Base-by-base conservation (phyloP, 2,797 vertebrate genomes). In the Petrocephalus schoutedeni region DNA sequence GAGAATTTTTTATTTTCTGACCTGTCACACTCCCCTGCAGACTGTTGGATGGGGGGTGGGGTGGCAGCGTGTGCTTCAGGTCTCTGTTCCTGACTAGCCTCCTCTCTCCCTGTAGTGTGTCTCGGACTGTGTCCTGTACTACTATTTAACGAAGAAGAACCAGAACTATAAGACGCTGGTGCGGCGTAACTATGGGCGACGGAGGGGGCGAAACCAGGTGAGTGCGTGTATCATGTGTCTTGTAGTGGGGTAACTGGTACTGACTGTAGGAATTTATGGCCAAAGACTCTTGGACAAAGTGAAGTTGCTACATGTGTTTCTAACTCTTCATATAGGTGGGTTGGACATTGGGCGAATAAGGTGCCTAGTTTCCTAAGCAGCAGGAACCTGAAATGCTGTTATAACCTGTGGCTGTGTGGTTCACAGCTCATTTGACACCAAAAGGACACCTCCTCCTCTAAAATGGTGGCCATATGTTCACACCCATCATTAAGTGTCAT, bases 141-240 rank as follows among this genome's bases (percentile, higher is more conserved):
- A 99, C 93, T 99, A 99, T 94, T 96, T 99, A 95, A 98, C 98
- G 85, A 99, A 99, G 97, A 99, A 99, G 95, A 99, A 98, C 95
- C 97, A 99, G 93, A 99, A 99, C 92, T 99, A 97, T 92, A 99
- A 99, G 95, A 97, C 98, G 0, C 94, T 99, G 59, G 98, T 99
- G 90, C 96, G 98, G 91, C 96, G 98, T 64, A 99, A 99, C 94
- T 99, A 98, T 0, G 97, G 97, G 61, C 97, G 97, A 94, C 96
- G 98, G 51, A 95, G 98, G 94, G 97, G 98, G 89, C 96, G 97
- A 93, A 99, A 99, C 91, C 98, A 99, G 97, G 98, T 99, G 91
- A 87, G 74, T 90, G 3, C 6, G 9, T 4, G n/a, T 86, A 21
- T 56, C 61, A 16, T 41, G 5, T 59, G 21, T 12, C 53, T 86